phyloP scores from a whole-genome alignment of 2,113 vertebrate genomes.

The human region GRCh38 chr6:6395501-6396000 shows the following conservation, averaged over 20 bases:
- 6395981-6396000: conserved; percentile 60
- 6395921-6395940: conserved; percentile 52
- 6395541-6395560: background rate
- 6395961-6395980: conserved; percentile 12
- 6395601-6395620: background rate
- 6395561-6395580: background rate
- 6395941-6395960: conserved; percentile 63
- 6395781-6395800: background rate
- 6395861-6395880: background rate
- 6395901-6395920: conserved; percentile 58
- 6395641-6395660: conserved; percentile 30
- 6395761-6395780: background rate
- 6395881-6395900: background rate
- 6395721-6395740: background rate
- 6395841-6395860: background rate
- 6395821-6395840: background rate
- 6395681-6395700: background rate
- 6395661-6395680: conserved; percentile 35
- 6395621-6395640: background rate
- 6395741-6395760: background rate
- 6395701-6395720: background rate
- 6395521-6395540: background rate
- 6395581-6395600: background rate
- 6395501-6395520: background rate
- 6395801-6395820: background rate